Evolutionary conservation across 1,140 invertebrate genomes (phyloP).

Genomic region (Aleiodes sp.): DNA sequence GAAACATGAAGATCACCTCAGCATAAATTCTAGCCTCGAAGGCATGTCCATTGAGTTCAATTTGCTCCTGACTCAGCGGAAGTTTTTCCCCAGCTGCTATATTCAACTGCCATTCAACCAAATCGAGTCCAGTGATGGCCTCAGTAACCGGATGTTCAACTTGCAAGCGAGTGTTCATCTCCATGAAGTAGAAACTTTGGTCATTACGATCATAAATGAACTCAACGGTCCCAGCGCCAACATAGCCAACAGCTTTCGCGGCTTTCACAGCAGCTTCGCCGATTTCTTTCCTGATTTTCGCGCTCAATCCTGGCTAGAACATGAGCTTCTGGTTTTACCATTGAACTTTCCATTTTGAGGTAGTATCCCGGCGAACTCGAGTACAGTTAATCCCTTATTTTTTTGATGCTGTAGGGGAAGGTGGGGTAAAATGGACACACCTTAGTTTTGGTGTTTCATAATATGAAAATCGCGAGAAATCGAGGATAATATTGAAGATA

Average conservation of each 20-base stretch:
- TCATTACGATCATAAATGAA: conserved; percentile 87
- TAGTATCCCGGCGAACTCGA: too few relatives aligned
- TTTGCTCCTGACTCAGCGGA: conserved; percentile 82
- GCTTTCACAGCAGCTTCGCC: conserved; percentile 92
- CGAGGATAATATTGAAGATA: too few relatives aligned
- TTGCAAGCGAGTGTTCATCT: conserved; percentile 96
- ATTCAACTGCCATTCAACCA: conserved; percentile 97
- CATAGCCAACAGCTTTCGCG: conserved; percentile 92
- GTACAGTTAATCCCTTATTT: too few relatives aligned
- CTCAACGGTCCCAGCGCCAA: conserved; percentile 96
- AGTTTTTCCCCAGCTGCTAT: conserved; percentile 87
- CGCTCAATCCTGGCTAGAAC: conserved; percentile 80
- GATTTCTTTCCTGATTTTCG: conserved; percentile 78
- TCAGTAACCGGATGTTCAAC: conserved; percentile 99
- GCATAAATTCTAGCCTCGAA: conserved; percentile 97
- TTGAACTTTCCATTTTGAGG: too few relatives aligned
- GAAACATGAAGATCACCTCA: conserved; percentile 76
- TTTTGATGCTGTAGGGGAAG: too few relatives aligned
- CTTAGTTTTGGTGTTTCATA: too few relatives aligned
- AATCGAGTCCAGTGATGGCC: conserved; percentile 92
- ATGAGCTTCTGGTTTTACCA: too few relatives aligned
- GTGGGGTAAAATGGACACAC: too few relatives aligned
- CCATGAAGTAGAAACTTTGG: conserved; percentile 98
- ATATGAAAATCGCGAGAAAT: too few relatives aligned
- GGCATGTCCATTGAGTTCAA: conserved; percentile 82